Base-by-base conservation (phyloP, 2,888 invertebrate genomes). In the Spilosoma lubricipeda region DNA sequence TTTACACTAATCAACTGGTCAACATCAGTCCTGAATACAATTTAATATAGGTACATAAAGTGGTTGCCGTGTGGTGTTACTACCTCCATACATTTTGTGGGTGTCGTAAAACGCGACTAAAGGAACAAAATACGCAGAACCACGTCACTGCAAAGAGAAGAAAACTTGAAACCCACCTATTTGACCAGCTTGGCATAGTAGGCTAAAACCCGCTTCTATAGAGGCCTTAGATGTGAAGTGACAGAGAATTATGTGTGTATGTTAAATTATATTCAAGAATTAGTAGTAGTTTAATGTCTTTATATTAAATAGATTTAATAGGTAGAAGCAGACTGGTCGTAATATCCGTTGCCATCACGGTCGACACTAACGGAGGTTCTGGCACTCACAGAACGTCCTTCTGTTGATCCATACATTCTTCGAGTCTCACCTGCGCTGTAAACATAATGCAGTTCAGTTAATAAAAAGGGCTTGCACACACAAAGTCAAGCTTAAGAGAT, bases 331-430 rank as follows among this genome's bases (percentile, higher is more conserved):
- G 84, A 83, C 73, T 92, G 90, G 67, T 92, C 90, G 73, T 93
- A 94, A 80, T 89, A 90, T 0, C 93, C 93, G 5, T 78, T 66
- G 56, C 93, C 94, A 0, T 86, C 74, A 8, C 88, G 86, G 80
- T 93, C 90, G 9, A 93, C 8, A 3, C 86, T 89, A 9, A 93
- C 90, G 0, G 90, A 89, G 0, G 92, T 85, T 75, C 90, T 88
- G 20, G 92, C 90, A 27, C 82, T 85, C 13, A 93, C 88, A 0
- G 91, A 89, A 9, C 77, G 85, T 0, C 88, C 86, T 7, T 48
- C 1, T 15, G 88, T 72, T 9, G 87, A 76, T 3, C 93, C 93
- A 3, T 72, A 82, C 73, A 87, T 88, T 5, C 88, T 88, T 3
- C 85, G 80, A 0, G 86, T 85, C 80, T 86, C 77, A 33, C 92